These are phyloP conservation scores for Catharus fuscescens DNA, from an alignment of 2,113 vertebrate species.

Conservation along the genomic window DNA sequence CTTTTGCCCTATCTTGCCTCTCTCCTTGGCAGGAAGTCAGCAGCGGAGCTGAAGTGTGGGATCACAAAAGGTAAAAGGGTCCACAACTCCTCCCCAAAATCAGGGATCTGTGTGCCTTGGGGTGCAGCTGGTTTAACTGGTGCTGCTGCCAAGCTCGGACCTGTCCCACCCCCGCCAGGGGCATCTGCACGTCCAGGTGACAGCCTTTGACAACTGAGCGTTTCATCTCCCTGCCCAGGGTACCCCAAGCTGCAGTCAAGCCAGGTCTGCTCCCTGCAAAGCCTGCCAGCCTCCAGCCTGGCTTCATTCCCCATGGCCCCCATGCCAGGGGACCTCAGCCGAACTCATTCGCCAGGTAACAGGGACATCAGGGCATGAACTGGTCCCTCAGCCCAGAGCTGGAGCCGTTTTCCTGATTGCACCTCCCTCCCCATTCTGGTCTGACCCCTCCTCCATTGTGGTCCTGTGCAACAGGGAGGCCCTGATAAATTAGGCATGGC, in stretches of 20 bases:
- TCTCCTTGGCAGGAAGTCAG: conserved; percentile 42
- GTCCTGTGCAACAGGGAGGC: neutral
- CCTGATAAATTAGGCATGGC: neutral
- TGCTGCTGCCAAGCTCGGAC: neutral
- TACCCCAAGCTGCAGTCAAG: neutral
- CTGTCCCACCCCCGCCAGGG: neutral
- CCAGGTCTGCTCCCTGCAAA: conserved; percentile 36
- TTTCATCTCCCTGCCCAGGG: conserved; percentile 3
- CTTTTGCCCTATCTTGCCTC: neutral
- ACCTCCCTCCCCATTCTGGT: too few relatives aligned
- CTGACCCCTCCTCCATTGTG: accelerated
- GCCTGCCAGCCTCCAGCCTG: conserved; percentile 59
- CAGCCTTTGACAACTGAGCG: neutral
- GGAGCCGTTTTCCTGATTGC: accelerated
- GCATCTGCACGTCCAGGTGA: neutral
- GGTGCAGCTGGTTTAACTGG: neutral
- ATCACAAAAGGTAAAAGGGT: conserved; percentile 47
- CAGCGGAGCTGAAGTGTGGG: neutral
- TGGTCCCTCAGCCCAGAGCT: neutral
- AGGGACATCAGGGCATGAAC: accelerated
- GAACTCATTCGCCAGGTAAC: conserved; percentile 79
- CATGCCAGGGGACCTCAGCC: conserved; percentile 64
- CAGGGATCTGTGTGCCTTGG: accelerated
- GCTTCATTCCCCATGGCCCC: conserved; percentile 73
- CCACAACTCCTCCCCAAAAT: neutral